Conservation (phyloP, 2,113 vertebrate species). For the Nesogale talazaci region DNA sequence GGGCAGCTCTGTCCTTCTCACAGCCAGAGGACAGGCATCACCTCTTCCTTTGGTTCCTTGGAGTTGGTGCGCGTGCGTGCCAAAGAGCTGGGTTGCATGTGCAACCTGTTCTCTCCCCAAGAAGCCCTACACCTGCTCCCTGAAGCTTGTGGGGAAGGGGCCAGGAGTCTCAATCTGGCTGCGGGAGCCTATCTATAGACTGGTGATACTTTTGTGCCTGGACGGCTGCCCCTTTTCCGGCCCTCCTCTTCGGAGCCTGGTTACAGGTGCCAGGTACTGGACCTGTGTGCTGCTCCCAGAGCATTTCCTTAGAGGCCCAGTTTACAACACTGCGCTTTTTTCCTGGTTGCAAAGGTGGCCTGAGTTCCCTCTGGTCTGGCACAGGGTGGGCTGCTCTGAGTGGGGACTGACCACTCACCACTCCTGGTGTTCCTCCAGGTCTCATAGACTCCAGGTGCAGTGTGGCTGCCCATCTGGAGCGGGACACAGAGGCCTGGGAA, state of each 20-base stretch:
- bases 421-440: not conserved
- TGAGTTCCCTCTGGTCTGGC: not conserved
- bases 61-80: not conserved
- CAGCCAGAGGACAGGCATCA: not conserved
- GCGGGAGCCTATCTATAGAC: not conserved
- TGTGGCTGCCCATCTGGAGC: not conserved
- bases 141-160: not conserved
- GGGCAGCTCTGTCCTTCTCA: not conserved
- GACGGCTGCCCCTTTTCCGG: not conserved
- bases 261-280: not conserved
- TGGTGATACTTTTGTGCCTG: not conserved
- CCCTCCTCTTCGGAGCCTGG: not conserved
- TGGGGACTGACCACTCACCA: not conserved
- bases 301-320: not conserved
- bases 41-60: not conserved
- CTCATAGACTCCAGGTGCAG: not conserved
- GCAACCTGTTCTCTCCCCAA: not conserved
- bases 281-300: not conserved
- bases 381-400: too few relatives aligned
- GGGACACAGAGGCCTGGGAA: not conserved
- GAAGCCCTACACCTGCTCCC: not conserved
- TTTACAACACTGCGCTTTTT: not conserved
- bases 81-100: not conserved
- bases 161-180: not conserved
- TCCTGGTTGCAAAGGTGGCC: not conserved